phyloP scores from a whole-genome alignment of 1,140 invertebrate species.

The Meloidogyne floridensis region DNA sequence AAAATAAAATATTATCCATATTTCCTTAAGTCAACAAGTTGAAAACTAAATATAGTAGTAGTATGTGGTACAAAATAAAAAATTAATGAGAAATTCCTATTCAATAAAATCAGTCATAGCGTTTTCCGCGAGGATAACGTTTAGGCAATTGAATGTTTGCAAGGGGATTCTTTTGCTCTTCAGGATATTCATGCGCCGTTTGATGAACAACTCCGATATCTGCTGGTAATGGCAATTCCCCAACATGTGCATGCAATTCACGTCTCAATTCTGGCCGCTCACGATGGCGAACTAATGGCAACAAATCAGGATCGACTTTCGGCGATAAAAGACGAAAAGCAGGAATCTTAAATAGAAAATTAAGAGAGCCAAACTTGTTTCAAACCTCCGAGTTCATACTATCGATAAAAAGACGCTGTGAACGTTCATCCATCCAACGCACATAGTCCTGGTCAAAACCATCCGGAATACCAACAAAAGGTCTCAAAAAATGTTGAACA shows the following conservation, averaged over 20 bases:
- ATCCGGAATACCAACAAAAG: conserved; percentile 40
- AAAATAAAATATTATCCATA: too few species aligned
- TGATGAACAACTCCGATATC: conserved; percentile 21
- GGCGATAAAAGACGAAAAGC: conserved; percentile 60
- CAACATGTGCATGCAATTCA: conserved; percentile 49
- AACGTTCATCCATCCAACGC: conserved; percentile 57
- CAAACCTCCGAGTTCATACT: conserved; percentile 47
- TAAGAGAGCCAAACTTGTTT: not conserved
- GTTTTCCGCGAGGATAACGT: conserved; percentile 37
- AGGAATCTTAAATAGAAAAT: conserved; percentile 48
- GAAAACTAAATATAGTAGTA: too few species aligned
- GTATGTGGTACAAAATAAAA: too few species aligned
- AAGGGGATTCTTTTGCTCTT: conserved; percentile 7
- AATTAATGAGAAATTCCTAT: not conserved
- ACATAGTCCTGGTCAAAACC: conserved; percentile 55
- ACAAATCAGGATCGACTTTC: conserved; percentile 55
- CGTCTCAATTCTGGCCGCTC: conserved; percentile 44
- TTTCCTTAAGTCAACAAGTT: too few species aligned
- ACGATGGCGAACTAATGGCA: conserved; percentile 46
- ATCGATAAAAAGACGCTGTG: conserved; percentile 57
- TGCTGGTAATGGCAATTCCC: conserved; percentile 46
- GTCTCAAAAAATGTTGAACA: conserved; percentile 52
- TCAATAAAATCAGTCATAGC: conserved; percentile 16
- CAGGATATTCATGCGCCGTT: not conserved
- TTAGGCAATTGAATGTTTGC: conserved; percentile 33